Evolutionary conservation across 2,888 invertebrate genomes (phyloP).

Genomic region (Patella pellucida): DNA sequence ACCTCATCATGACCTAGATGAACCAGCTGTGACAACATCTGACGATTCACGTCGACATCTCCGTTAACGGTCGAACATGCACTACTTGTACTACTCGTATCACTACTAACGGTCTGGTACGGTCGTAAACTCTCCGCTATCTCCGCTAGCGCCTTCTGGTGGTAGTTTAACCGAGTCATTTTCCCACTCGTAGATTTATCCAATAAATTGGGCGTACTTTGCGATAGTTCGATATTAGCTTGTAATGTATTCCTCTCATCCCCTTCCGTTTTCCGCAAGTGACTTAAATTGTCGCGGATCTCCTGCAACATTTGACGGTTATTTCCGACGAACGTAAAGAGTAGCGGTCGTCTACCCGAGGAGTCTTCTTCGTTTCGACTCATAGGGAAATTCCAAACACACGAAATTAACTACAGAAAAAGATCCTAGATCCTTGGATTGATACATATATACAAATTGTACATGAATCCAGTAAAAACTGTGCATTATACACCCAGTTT

Average conservation of each 20-base stretch:
- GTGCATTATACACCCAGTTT: neutral
- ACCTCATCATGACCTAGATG: constrained; percentile 47
- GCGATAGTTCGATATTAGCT: constrained; percentile 38
- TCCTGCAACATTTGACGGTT: constrained; percentile 63
- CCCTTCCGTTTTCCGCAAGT: constrained; percentile 45
- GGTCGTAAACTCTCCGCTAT: constrained; percentile 86
- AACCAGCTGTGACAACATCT: constrained; percentile 39
- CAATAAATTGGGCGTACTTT: constrained; percentile 44
- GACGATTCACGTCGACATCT: constrained; percentile 30
- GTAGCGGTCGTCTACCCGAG: constrained; percentile 46
- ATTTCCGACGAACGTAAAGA: constrained; percentile 54
- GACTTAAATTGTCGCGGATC: constrained; percentile 59
- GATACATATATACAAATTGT: constrained; percentile 32
- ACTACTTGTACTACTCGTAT: constrained; percentile 29
- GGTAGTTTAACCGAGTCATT: constrained; percentile 73
- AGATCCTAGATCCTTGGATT: constrained; percentile 18
- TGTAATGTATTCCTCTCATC: constrained; percentile 27
- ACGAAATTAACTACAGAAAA: constrained; percentile 24
- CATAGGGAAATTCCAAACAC: constrained; percentile 36
- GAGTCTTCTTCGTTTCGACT: constrained; percentile 37
- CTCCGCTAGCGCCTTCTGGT: constrained; percentile 88
- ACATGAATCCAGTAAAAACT: neutral
- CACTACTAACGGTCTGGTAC: constrained; percentile 71
- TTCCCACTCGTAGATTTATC: constrained; percentile 40
- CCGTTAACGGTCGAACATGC: constrained; percentile 30